These are phyloP conservation scores for Coreoperca whiteheadi DNA, from an alignment of 2,113 vertebrate genomes.

Conservation along the genomic window DNA sequence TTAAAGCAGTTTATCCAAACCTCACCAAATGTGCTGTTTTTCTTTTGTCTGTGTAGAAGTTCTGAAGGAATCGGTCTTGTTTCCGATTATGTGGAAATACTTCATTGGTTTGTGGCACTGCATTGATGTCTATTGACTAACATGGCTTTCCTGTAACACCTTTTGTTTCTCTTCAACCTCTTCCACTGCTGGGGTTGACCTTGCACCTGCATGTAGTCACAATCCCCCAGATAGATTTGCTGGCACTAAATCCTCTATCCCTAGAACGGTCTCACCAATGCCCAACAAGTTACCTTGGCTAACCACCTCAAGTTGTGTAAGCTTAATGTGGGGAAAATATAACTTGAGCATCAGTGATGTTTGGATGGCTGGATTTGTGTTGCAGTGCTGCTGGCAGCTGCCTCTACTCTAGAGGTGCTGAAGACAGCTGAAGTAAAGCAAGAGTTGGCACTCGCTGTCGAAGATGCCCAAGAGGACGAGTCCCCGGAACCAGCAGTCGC, in stretches of 20 bases:
- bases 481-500: neutral
- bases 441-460: neutral
- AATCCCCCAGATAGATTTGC: neutral
- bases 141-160: neutral
- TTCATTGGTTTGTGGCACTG: neutral
- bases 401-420: constrained; percentile 53
- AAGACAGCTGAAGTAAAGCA: constrained; percentile 38
- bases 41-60: too few relatives aligned
- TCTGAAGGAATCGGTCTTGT: neutral
- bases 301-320: neutral
- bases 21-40: too few relatives aligned
- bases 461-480: constrained; percentile 25
- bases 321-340: constrained; percentile 20
- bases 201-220: constrained; percentile 24
- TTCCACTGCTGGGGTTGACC: neutral
- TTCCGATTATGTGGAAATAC: neutral
- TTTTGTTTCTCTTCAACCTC: neutral
- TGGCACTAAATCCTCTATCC: neutral
- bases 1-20: neutral
- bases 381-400: constrained; percentile 78
- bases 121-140: neutral
- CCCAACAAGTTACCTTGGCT: neutral
- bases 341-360: constrained; percentile 61
- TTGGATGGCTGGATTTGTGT: constrained; percentile 80
- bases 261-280: neutral